Evolutionary conservation across 2,113 vertebrate genomes (phyloP).

Genomic region (Sterrhoptilus dennistouni): DNA sequence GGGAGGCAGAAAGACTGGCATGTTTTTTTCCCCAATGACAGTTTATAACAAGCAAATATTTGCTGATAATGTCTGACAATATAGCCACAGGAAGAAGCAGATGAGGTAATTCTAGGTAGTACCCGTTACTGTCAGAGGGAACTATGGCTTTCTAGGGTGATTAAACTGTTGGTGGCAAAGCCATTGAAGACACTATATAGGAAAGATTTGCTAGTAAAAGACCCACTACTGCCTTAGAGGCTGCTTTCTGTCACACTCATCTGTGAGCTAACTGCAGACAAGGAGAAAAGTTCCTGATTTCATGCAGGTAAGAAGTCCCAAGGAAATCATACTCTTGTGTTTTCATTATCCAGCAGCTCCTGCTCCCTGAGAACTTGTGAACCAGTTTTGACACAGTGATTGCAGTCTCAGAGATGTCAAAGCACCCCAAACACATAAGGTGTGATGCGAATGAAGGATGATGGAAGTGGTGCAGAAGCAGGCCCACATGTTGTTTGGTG

Average conservation of each 20-base stretch:
- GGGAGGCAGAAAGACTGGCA: constrained; percentile 46
- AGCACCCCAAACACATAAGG: not conserved
- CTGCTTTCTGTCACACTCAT: not conserved
- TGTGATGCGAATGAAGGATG: not conserved
- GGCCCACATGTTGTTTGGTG: rapidly evolving
- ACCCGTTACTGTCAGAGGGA: constrained; percentile 39
- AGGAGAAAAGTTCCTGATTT: not conserved
- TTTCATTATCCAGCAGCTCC: not conserved
- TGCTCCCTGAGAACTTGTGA: not conserved
- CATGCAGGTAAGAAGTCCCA: not conserved
- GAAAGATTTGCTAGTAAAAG: constrained; percentile 12
- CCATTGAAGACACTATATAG: constrained; percentile 32
- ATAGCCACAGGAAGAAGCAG: constrained; percentile 51
- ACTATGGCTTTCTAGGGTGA: constrained; percentile 23
- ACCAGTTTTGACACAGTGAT: not conserved
- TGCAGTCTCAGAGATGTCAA: not conserved
- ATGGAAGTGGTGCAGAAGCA: not conserved
- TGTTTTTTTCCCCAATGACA: constrained; percentile 48
- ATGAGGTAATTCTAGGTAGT: constrained; percentile 35
- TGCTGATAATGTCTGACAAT: constrained; percentile 64
- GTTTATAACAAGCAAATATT: constrained; percentile 62
- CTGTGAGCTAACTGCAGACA: not conserved
- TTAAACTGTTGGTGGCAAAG: constrained; percentile 38
- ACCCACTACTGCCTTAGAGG: not conserved
- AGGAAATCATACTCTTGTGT: not conserved